Percentiles rank a stretch among this genome's conserved stretches.
These are phyloP conservation scores for Dasypus novemcinctus DNA, from an alignment of 2,113 vertebrate species.

Conservation along the genomic window DNA sequence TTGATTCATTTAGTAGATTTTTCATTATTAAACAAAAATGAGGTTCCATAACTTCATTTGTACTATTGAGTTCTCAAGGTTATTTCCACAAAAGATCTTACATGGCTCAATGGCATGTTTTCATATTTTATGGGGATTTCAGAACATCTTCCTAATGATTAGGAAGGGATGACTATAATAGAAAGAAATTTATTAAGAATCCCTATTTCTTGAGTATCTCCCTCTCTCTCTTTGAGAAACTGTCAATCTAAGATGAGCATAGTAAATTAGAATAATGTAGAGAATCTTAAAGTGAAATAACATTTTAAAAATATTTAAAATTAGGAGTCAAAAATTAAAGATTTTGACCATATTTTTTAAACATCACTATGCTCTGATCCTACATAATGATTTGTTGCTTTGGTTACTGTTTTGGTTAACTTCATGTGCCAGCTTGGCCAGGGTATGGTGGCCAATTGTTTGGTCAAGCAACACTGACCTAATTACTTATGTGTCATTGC, in stretches of 20 bases:
- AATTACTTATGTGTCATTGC: too few relatives aligned
- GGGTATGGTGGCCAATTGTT: too few relatives aligned
- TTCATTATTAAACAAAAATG: neutral
- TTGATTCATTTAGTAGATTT: neutral
- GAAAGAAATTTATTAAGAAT: neutral
- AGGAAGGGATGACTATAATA: neutral
- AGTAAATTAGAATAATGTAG: neutral
- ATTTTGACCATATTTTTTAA: neutral
- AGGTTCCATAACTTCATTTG: neutral
- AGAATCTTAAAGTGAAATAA: neutral
- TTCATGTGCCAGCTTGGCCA: too few relatives aligned
- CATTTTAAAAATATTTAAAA: neutral
- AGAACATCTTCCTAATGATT: neutral
- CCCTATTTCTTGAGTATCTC: neutral
- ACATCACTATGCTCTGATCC: neutral
- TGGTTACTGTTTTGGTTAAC: too few relatives aligned
- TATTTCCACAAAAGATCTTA: neutral
- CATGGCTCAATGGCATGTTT: neutral
- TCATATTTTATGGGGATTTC: neutral
- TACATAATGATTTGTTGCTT: neutral
- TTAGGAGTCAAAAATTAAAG: neutral
- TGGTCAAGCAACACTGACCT: too few relatives aligned
- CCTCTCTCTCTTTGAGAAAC: neutral
- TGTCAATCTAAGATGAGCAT: neutral
- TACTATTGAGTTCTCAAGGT: neutral